These are phyloP conservation scores for Nansenia antarctica DNA, from an alignment of 2,113 vertebrate species.

Conservation along the genomic window DNA sequence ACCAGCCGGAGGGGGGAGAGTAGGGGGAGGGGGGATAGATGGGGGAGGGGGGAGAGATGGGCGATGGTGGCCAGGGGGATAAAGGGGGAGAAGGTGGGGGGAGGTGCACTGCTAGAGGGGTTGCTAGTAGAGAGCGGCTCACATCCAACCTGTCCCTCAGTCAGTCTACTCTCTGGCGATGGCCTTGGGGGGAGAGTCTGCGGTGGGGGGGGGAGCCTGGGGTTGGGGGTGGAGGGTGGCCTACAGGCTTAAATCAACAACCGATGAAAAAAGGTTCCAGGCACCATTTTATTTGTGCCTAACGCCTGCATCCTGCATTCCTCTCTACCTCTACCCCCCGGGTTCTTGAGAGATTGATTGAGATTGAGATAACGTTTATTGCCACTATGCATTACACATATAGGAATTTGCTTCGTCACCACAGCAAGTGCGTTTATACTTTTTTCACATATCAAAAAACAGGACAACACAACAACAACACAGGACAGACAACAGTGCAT, in stretches of 20 bases:
- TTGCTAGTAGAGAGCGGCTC: slow-evolving; percentile 14
- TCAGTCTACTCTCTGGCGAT: slow-evolving; percentile 34
- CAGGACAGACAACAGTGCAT: no score
- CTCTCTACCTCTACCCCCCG: slow-evolving; percentile 19
- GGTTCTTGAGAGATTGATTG: no score
- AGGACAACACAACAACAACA: no score
- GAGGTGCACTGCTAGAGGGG: slow-evolving; percentile 24
- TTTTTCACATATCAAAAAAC: no score
- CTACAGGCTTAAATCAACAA: slow-evolving; percentile 38
- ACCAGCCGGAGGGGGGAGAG: slow-evolving; percentile 13
- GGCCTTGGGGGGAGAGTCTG: neutral
- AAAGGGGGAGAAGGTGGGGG: neutral
- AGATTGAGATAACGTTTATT: no score
- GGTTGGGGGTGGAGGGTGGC: neutral
- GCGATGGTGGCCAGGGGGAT: slow-evolving; percentile 5
- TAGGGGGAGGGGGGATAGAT: neutral
- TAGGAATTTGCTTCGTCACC: no score
- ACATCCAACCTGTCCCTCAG: slow-evolving; percentile 23
- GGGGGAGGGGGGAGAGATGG: neutral
- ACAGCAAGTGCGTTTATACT: no score
- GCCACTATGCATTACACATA: no score
- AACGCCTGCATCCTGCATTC: slow-evolving; percentile 45
- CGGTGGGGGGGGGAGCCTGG: neutral
- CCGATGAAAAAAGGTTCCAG: slow-evolving; percentile 49
- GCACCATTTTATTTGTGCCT: slow-evolving; percentile 62